phyloP scores from a whole-genome alignment of 2,888 invertebrate genomes.

The Trissolcus japonicus region DNA sequence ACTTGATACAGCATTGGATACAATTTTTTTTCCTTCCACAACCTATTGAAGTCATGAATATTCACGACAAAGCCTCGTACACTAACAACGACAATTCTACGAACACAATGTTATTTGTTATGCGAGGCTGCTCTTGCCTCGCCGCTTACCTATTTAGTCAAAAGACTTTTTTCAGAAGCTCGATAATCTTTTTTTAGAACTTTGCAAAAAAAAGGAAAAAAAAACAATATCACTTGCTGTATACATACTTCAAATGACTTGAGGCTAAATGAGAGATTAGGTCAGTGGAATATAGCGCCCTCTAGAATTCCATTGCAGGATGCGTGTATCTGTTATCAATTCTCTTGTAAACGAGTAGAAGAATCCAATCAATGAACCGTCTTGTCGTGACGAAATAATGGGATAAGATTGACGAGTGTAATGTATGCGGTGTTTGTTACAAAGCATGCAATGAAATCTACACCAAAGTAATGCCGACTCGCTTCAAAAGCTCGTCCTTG shows the following conservation, averaged over 20 bases:
- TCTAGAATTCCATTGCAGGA: not conserved
- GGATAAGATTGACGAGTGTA: conserved; percentile 51
- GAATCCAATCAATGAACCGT: conserved; percentile 25
- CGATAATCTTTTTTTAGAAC: conserved; percentile 1
- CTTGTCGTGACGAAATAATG: conserved; percentile 36
- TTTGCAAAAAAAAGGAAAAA: not conserved
- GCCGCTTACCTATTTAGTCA: conserved; percentile 22
- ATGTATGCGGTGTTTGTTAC: conserved; percentile 66
- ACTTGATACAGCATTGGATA: conserved; percentile 19
- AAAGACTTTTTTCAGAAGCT: no score
- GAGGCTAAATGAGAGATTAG: no score
- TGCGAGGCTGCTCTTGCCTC: conserved; percentile 31
- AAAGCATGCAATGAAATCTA: conserved; percentile 65
- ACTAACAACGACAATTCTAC: conserved; percentile 54
- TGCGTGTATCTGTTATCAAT: conserved; percentile 1
- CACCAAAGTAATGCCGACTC: conserved; percentile 59
- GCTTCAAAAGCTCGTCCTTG: conserved; percentile 64
- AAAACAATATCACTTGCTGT: not conserved
- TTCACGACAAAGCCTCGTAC: conserved; percentile 61
- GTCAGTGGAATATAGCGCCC: no score
- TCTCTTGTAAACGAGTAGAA: conserved; percentile 16
- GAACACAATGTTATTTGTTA: conserved; percentile 47
- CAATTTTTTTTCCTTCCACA: conserved; percentile 22
- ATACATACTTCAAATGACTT: no score
- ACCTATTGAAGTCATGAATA: conserved; percentile 62